Percentiles rank a stretch among this genome's conserved stretches.
phyloP scores from a whole-genome alignment of 2,888 invertebrate genomes.

The Rhorus exstirpatorius region DNA sequence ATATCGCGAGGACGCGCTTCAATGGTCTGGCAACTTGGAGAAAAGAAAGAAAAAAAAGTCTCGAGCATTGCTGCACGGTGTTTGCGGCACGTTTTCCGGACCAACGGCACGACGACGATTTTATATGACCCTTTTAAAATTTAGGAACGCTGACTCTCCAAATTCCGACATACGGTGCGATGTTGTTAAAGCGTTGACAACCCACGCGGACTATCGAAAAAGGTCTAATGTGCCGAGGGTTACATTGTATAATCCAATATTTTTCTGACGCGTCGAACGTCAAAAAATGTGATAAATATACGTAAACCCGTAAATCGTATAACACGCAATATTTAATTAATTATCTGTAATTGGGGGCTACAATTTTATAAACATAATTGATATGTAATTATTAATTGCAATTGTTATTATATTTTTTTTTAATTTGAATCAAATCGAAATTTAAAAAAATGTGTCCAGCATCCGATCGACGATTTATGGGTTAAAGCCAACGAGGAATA shows the following conservation, averaged over 20 bases:
- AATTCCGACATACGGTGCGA: constrained; percentile 41
- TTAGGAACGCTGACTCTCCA: constrained; percentile 35
- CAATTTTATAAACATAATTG: background rate
- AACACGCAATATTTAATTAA: background rate
- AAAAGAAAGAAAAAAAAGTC: constrained; percentile 4
- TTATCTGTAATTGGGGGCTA: background rate
- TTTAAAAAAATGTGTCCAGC: too few species aligned
- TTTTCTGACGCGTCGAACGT: too few species aligned
- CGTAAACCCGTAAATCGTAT: constrained; percentile 14
- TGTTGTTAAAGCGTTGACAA: constrained; percentile 2
- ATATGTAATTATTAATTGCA: background rate
- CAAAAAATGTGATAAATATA: too few species aligned
- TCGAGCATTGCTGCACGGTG: constrained; percentile 12
- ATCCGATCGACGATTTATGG: too few species aligned
- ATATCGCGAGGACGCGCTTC: constrained; percentile 23
- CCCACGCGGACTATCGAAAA: constrained; percentile 13
- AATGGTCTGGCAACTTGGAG: constrained; percentile 30
- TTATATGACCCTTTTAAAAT: constrained; percentile 55
- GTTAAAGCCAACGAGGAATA: too few species aligned
- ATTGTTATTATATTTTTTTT: background rate
- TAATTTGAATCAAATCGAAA: too few species aligned
- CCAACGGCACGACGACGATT: constrained; percentile 55
- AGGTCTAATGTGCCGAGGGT: constrained; percentile 3
- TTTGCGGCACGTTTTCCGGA: constrained; percentile 51
- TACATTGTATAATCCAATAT: too few species aligned